Percentiles rank a stretch among this genome's conserved stretches.
phyloP scores from a whole-genome alignment of 2,888 invertebrate species.

The Trichopoda pennipes region DNA sequence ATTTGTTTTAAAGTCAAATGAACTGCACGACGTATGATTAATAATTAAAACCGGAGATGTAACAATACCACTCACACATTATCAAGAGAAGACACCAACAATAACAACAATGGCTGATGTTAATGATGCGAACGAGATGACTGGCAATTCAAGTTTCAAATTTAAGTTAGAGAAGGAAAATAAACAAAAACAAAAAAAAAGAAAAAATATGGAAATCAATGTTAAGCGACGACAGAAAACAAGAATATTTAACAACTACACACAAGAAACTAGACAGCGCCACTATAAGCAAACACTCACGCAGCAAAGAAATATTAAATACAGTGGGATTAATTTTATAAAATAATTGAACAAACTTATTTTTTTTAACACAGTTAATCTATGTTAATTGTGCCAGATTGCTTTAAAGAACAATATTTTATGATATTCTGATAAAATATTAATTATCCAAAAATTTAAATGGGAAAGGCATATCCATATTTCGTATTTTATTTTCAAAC shows the following conservation, averaged over 20 bases:
- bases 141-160: slow-evolving; percentile 41
- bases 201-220: slow-evolving; percentile 48
- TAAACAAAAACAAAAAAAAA: background rate
- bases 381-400: too few species aligned
- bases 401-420: too few species aligned
- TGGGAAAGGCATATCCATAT: too few species aligned
- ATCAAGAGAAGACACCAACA: slow-evolving; percentile 4
- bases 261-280: slow-evolving; percentile 47
- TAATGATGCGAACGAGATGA: slow-evolving; percentile 11
- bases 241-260: slow-evolving; percentile 25
- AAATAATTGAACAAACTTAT: too few species aligned
- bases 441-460: too few species aligned
- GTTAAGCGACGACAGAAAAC: slow-evolving; percentile 23
- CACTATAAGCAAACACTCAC: slow-evolving; percentile 36
- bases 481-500: too few species aligned
- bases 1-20: slow-evolving; percentile 11
- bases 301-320: background rate
- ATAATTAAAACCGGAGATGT: slow-evolving; percentile 40
- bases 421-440: too few species aligned
- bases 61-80: background rate
- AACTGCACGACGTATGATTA: slow-evolving; percentile 63
- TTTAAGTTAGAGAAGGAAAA: slow-evolving; percentile 18
- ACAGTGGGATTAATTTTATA: background rate
- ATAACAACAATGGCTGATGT: background rate
- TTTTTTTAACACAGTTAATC: background rate